phyloP scores from a whole-genome alignment of 2,113 vertebrate genomes.

The Rhinichthys klamathensis region DNA sequence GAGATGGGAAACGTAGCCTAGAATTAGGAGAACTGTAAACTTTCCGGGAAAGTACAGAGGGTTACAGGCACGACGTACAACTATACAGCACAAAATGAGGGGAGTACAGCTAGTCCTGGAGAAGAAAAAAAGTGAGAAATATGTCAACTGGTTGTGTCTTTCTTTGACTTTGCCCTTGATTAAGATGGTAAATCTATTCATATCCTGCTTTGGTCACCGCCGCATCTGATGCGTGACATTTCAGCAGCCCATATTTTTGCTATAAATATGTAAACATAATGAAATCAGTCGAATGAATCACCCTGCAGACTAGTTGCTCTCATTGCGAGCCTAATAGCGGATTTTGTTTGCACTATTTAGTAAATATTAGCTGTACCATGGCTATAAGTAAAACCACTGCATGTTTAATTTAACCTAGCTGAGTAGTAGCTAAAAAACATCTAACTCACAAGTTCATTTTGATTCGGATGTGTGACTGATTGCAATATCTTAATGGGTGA shows the following conservation, averaged over 20 bases:
- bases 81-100: not conserved
- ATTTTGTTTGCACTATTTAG: conserved; percentile 9
- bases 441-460: not conserved
- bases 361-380: conserved; percentile 4
- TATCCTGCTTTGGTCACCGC: not conserved
- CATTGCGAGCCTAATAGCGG: not conserved
- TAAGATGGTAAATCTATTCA: conserved; percentile 20
- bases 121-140: conserved; percentile 13
- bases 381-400: not conserved
- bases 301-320: not conserved
- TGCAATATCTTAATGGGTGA: not conserved
- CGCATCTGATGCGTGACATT: conserved; percentile 7
- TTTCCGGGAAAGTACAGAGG: not conserved
- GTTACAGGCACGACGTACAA: not conserved
- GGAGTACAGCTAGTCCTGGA: not conserved
- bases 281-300: not conserved
- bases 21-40: conserved; percentile 11
- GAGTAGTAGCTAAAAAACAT: not conserved
- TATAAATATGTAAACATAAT: conserved; percentile 15
- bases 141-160: conserved; percentile 29
- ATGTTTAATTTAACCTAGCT: not conserved
- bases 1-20: not conserved
- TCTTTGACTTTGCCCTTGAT: conserved; percentile 19
- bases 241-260: not conserved
- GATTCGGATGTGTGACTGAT: not conserved